These are phyloP conservation scores for Phenacoccus solenopsis DNA, from an alignment of 1,140 invertebrate species.

Conservation along the genomic window DNA sequence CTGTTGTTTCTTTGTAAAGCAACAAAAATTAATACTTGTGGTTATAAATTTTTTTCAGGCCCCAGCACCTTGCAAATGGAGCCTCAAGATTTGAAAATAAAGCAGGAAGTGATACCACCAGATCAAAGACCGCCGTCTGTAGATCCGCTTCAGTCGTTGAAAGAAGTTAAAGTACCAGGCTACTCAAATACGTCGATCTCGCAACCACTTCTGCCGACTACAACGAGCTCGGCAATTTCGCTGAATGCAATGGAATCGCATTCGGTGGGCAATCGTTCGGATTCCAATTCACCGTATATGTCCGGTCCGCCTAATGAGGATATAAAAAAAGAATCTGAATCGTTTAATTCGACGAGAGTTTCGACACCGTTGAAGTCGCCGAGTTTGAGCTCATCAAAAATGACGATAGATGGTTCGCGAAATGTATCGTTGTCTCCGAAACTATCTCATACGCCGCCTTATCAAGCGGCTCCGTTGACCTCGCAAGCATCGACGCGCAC, in stretches of 20 bases:
- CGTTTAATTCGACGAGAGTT: slow-evolving; percentile 31
- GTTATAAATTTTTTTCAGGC: neutral
- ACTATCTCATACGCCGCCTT: slow-evolving; percentile 27
- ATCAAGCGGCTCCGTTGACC: slow-evolving; percentile 8
- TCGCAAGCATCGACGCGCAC: slow-evolving; percentile 8
- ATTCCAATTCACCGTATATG: slow-evolving; percentile 20
- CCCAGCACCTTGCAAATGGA: slow-evolving; percentile 34
- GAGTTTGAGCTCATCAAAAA: slow-evolving; percentile 14
- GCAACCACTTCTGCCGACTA: slow-evolving; percentile 29
- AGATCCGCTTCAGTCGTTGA: slow-evolving; percentile 61
- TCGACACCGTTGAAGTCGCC: slow-evolving; percentile 32
- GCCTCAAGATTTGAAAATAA: slow-evolving; percentile 66
- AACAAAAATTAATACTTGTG: no score
- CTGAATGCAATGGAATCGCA: slow-evolving; percentile 14
- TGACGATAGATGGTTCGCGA: slow-evolving; percentile 31
- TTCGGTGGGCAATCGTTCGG: neutral
- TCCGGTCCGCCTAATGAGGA: slow-evolving; percentile 42
- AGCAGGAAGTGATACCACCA: slow-evolving; percentile 48
- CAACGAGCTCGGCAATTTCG: slow-evolving; percentile 24
- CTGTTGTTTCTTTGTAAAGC: no score
- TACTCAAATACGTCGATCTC: slow-evolving; percentile 36
- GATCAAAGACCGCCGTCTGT: slow-evolving; percentile 40
- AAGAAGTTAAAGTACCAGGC: slow-evolving; percentile 67
- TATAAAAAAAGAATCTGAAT: slow-evolving; percentile 60
- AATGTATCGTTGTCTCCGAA: slow-evolving; percentile 29